phyloP scores from a whole-genome alignment of 2,888 invertebrate species.

The Nephrotoma appendiculata region DNA sequence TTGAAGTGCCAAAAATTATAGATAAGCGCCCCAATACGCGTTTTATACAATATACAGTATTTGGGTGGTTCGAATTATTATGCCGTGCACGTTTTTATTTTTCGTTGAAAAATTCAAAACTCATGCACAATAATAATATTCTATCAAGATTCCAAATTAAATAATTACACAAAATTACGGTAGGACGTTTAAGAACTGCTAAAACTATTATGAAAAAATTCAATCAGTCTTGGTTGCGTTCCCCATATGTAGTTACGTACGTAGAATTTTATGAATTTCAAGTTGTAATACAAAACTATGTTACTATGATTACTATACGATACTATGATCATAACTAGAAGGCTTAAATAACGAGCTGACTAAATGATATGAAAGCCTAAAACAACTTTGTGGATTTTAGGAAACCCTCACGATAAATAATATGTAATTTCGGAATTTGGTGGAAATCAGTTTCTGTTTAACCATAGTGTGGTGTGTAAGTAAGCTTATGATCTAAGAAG shows the following conservation, averaged over 20 bases:
- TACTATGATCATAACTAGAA: neutral
- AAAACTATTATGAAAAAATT: neutral
- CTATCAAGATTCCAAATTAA: neutral
- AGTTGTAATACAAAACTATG: neutral
- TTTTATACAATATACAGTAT: neutral
- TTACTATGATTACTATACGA: neutral
- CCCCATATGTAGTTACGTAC: neutral
- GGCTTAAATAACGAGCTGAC: neutral
- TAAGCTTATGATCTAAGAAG: too few species aligned
- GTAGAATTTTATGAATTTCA: neutral
- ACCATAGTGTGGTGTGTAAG: too few species aligned
- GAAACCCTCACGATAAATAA: neutral
- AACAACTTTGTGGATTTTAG: neutral
- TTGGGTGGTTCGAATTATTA: neutral
- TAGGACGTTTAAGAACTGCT: neutral
- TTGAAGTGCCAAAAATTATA: neutral
- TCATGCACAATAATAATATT: neutral
- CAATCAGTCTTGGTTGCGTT: neutral
- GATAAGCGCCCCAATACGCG: neutral
- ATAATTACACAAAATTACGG: neutral
- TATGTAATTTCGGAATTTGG: neutral
- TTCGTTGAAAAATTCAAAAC: neutral
- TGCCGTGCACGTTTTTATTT: neutral
- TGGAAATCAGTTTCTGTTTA: neutral
- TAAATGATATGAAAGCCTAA: neutral